Conservation (phyloP, 2,888 invertebrate genomes). For the Pristionchus japonicus region DNA sequence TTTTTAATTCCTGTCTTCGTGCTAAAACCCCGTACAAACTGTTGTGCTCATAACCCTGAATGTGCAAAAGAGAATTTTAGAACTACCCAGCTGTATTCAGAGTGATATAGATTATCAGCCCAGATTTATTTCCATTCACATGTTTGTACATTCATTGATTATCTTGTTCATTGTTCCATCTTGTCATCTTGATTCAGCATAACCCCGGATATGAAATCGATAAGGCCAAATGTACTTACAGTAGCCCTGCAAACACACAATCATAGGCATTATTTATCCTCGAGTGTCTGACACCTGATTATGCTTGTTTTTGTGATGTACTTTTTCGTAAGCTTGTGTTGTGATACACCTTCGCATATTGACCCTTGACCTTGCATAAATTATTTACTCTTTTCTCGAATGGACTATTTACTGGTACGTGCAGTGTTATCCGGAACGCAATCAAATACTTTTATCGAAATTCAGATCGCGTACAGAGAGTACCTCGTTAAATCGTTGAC, state of each 20-base stretch:
- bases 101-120: neutral
- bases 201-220: neutral
- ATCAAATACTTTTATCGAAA: neutral
- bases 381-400: neutral
- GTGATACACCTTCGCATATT: conserved; percentile 1
- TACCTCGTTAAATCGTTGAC: neutral
- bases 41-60: neutral
- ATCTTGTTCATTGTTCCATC: neutral
- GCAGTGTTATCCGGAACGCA: neutral
- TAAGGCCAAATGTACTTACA: conserved; percentile 5
- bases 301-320: neutral
- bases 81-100: neutral
- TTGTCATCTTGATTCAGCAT: neutral
- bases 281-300: neutral
- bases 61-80: neutral
- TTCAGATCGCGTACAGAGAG: neutral
- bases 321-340: neutral
- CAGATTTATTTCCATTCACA: neutral
- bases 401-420: neutral
- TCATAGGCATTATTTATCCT: neutral
- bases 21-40: neutral
- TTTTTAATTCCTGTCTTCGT: too few relatives aligned
- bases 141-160: conserved; percentile 20
- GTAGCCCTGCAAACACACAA: neutral
- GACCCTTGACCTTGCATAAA: neutral